phyloP scores from a whole-genome alignment of 2,888 invertebrate species.

The Scotopteryx bipunctaria region DNA sequence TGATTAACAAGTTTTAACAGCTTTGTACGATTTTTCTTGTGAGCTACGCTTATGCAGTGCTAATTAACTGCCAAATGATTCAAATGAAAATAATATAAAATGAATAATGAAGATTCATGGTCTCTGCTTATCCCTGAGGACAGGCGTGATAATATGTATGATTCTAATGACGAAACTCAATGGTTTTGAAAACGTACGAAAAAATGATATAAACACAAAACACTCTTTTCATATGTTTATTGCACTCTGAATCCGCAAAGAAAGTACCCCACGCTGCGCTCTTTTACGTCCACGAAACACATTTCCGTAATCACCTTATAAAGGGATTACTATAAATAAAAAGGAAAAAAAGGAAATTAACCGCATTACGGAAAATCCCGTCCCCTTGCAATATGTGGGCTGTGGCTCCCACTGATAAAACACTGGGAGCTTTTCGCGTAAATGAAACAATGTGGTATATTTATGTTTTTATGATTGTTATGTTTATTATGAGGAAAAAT shows the following conservation, averaged over 20 bases:
- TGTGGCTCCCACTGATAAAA: conserved; percentile 74
- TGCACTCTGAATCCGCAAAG: conserved; percentile 56
- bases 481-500: conserved; percentile 30
- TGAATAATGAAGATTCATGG: no score
- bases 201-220: not conserved
- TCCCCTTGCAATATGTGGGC: conserved; percentile 81
- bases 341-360: conserved; percentile 83
- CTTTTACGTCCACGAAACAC: conserved; percentile 82
- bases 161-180: no score
- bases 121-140: no score
- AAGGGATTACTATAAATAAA: conserved; percentile 84
- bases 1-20: no score
- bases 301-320: conserved; percentile 84
- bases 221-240: conserved; percentile 37
- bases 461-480: conserved; percentile 62
- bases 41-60: no score
- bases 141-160: no score
- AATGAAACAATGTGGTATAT: conserved; percentile 75
- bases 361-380: conserved; percentile 80
- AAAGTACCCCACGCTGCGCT: conserved; percentile 73
- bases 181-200: no score
- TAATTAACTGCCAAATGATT: no score
- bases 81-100: no score
- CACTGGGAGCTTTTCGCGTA: conserved; percentile 71
- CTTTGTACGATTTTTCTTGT: no score